A percentile compares a stretch with the other conserved stretches of the same genome.
Conservation (phyloP, 2,888 invertebrate genomes). For the Nomada lathburiana region DNA sequence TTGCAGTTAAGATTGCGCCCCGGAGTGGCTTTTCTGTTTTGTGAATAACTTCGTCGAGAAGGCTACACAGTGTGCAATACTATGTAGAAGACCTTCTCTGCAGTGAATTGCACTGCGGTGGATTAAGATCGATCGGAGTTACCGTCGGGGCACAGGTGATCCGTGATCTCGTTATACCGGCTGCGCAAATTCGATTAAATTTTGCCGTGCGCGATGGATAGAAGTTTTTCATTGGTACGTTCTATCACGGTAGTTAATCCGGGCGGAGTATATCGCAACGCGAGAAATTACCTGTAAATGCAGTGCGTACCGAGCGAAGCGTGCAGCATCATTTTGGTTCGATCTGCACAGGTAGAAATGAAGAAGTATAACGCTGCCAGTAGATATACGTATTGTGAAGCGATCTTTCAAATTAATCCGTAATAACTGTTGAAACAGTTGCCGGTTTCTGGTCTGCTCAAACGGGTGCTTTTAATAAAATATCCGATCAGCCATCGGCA, state of each 20-base stretch:
- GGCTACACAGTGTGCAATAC: not conserved
- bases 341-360: not conserved
- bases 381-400: not conserved
- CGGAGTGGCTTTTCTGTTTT: not conserved
- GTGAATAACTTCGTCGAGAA: not conserved
- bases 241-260: slow-evolving; percentile 31
- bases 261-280: not conserved
- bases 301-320: slow-evolving; percentile 37
- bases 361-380: not conserved
- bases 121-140: too few relatives aligned
- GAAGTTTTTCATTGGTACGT: slow-evolving; percentile 6
- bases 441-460: slow-evolving; percentile 1
- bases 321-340: slow-evolving; percentile 32
- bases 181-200: slow-evolving; percentile 48
- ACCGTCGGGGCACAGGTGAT: too few relatives aligned
- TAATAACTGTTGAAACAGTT: slow-evolving; percentile 31
- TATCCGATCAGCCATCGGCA: not conserved
- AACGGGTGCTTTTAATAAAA: slow-evolving; percentile 39
- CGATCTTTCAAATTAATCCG: slow-evolving; percentile 36
- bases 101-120: not conserved
- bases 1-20: not conserved
- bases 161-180: too few relatives aligned
- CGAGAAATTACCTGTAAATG: slow-evolving; percentile 37
- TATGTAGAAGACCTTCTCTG: not conserved
- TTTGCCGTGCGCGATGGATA: slow-evolving; percentile 32